Base-by-base conservation (phyloP, 2,797 vertebrate species). In the Microhierax caerulescens region DNA sequence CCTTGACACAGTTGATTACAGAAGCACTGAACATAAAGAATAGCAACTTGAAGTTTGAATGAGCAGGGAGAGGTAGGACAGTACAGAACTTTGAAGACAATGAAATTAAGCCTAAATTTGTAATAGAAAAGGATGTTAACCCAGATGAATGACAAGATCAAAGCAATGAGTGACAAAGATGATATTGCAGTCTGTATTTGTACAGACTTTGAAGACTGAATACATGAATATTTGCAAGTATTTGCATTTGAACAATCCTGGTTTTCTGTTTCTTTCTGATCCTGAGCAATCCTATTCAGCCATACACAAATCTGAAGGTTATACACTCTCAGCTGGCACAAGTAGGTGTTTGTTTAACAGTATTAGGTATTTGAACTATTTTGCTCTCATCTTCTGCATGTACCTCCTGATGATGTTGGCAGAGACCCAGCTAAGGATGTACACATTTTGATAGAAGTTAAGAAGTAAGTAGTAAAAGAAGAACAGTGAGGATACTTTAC, bases 211-310 rank as follows among this genome's bases (percentile, higher is more conserved):
- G 92, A 96, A 94, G 94, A 79, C 56, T 85, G 96, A 95, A 95
- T 97, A 96, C 32, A 97, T 97, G 93, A 97, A 95, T 97, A 95
- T 94, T 93, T 95, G 84, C 89, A 95, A 94, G 89, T 91, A 96
- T 96, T 97, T 96, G 95, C 95, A 96, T 97, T 96, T 91, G 75
- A 96, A 96, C 86, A 94, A 25, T 79, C 59, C 88, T 65, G 50
- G 59, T 47, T 59, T 94, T 78, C 90, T 82, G 51, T 76, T 96
- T 92, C 88, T 89, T 91, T 87, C 86, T 85, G 63, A 70, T 91
- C 67, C 95, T 94, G 88, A 89, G 86, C 94, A 87, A 89, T 91
- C 77, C 75, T 73, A 34, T 64, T 41, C 90, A 96, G 90, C 51
- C 59, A 73, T 39, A 79, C 37, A 79, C 12, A 93, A 54, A 73